Evolutionary conservation across 2,113 vertebrate genomes (phyloP), one percentile per base, ranked within the genome.

Genomic region (Litocranius walleri): DNA sequence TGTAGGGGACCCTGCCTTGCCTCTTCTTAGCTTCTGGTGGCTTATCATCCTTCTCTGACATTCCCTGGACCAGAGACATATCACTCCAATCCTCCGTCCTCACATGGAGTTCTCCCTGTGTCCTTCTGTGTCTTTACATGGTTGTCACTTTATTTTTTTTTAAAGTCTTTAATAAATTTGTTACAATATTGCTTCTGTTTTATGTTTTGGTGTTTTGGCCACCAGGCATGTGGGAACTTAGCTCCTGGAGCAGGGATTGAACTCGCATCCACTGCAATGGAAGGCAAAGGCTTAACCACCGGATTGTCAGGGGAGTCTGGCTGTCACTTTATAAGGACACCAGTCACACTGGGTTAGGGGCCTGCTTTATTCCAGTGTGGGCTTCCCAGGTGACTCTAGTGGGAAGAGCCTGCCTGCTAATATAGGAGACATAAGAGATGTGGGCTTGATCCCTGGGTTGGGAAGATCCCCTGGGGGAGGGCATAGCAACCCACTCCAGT

Each of bases 341-440:
- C 2, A 0, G 67, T 45, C 67, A 36, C 52, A n/a, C 27, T n/a
- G 64, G 57, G 19, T 64, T 45, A 62, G 48, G 82, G 33, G 50
- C 30, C 25, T 11, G 2, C 48, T 40, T 23, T 54, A 33, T 45
- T 90, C 16, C 9, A 67, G 14, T 19, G 8, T 40, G 71, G 40
- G 71, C 71, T 77, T 43, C 40, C 40, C 12, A 43, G 71, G 40
- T 43, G 40, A 43, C 12, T 27, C 6, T 43, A 43, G 12, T 43
- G 40, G 40, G 43, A 77, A 43, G 40, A 77, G 43, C 23, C 40
- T 25, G 15, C 23, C 12, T 77, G 40, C 71, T 43, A 43, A 15
- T 7, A 43, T 3, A 43, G 71, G 40, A 43, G 71, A 43, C 1
- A 0, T 27, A 27, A 43, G 23, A 77, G 6, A 77, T 0, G 6